Percentiles rank a stretch among this genome's conserved stretches.
Evolutionary conservation across 2,113 vertebrate species (phyloP).

Genomic region (Pungitius pungitius): DNA sequence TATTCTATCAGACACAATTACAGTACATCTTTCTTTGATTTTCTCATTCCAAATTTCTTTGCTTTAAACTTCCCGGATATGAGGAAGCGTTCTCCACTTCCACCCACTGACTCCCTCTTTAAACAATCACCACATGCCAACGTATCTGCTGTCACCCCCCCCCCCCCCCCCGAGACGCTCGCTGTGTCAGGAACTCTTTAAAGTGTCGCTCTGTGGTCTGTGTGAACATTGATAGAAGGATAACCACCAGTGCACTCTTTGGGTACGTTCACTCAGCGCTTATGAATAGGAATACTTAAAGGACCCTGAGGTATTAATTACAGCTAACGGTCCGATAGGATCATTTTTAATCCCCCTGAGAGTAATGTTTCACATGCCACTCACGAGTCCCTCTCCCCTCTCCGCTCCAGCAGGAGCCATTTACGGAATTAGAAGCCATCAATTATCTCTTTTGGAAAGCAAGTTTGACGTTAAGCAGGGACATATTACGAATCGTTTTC

Average conservation of each 20-base stretch:
- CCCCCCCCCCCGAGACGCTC: slow-evolving; percentile 1
- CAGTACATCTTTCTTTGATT: neutral
- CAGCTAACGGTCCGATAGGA: slow-evolving; percentile 17
- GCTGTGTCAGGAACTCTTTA: slow-evolving; percentile 14
- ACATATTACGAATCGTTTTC: slow-evolving; percentile 62
- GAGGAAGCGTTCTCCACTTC: neutral
- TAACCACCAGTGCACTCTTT: slow-evolving; percentile 4
- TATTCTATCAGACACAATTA: neutral
- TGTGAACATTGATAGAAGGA: slow-evolving; percentile 2
- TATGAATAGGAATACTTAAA: slow-evolving; percentile 2
- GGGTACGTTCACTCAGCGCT: neutral
- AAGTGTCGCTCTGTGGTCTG: neutral
- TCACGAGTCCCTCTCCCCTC: slow-evolving; percentile 35
- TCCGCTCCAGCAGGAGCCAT: slow-evolving; percentile 50
- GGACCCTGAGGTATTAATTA: slow-evolving; percentile 44
- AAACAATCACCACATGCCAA: neutral
- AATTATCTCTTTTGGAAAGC: slow-evolving; percentile 65
- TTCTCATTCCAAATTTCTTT: neutral
- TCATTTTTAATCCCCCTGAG: slow-evolving; percentile 27
- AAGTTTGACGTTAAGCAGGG: slow-evolving; percentile 46
- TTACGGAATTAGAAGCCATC: slow-evolving; percentile 71
- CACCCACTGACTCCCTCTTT: neutral
- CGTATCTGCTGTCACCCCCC: neutral
- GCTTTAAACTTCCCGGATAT: neutral
- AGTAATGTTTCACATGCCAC: slow-evolving; percentile 51